Evolutionary conservation across 2,888 invertebrate species (phyloP).

Genomic region (Dicycla oo): DNA sequence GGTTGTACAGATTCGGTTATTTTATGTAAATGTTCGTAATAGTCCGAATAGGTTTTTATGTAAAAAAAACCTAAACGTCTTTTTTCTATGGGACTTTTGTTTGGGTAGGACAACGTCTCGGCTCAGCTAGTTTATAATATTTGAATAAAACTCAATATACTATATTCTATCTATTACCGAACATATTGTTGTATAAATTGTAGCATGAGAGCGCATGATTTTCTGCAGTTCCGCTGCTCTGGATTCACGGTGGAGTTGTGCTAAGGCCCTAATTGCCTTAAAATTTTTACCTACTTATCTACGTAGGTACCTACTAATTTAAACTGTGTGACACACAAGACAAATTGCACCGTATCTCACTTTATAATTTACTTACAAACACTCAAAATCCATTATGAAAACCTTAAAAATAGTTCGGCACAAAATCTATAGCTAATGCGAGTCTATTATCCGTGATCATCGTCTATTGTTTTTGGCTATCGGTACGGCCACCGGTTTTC

Average conservation of each 20-base stretch:
- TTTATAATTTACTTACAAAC: background rate
- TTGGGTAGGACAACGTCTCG: too few relatives aligned
- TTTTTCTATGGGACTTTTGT: too few relatives aligned
- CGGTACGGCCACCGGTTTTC: too few relatives aligned
- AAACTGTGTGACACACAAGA: too few relatives aligned
- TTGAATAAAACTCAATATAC: background rate
- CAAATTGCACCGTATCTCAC: background rate
- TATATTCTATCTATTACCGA: too few relatives aligned
- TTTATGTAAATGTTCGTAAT: background rate
- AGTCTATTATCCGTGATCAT: background rate
- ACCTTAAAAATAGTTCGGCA: background rate
- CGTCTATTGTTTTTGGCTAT: background rate
- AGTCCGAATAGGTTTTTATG: background rate
- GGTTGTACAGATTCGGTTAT: background rate
- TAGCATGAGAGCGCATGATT: too few relatives aligned
- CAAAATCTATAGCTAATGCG: background rate
- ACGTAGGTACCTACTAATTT: background rate
- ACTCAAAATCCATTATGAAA: background rate
- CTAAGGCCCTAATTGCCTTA: background rate
- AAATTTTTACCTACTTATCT: background rate
- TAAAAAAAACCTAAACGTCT: background rate
- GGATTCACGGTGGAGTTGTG: too few relatives aligned
- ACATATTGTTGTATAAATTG: too few relatives aligned
- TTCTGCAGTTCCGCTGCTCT: too few relatives aligned
- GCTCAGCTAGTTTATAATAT: background rate